Evolutionary conservation across 2,113 vertebrate genomes (phyloP), one percentile per base, ranked within the genome.

Genomic region (Chaetodon trifascialis): DNA sequence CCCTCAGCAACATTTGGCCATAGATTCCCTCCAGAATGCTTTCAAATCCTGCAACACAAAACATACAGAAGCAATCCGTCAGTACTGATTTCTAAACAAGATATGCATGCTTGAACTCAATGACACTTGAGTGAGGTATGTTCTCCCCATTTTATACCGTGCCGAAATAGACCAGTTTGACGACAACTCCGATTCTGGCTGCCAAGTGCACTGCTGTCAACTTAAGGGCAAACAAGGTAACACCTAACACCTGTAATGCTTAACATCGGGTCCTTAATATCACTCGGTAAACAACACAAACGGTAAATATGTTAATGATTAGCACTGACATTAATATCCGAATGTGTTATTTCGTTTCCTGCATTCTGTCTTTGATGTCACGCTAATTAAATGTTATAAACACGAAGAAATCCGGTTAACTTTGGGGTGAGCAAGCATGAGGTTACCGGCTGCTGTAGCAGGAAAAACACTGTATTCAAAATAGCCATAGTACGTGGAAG

Each of bases 21-120:
- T 98, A 99, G 94, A 99, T 97, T 93, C 98, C 98, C 96, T 99
- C 98, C 95, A 99, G 96, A 94, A 99, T 99, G 95, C 97, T 98
- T 96, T 99, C 98, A 95, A 99, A 98, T 90, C 98, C 98, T 99
- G 93, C 79, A 95, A 94, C 63, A 91, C 89, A 88, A 78, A 70
- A 70, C 0, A 34, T 34, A 87, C 23, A 72, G 2, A 79, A n/a
- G 73, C 52, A 73, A 65, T 21, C 17, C 4, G 30, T 86, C 38
- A 73, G 38, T 34, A 2, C 17, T 58, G 21, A 38, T 30, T 30
- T 16, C 2, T 4, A 0, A 65, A 74, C 11, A 63, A 8, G 10
- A 34, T 6, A 7, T 9, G 11, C 14, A 23, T 59, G 23, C 14
- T 44, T 23, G 14, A 65, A 11, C 0, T 46, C 4, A 7, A 10